A percentile compares a stretch with the other conserved stretches of the same genome.
phyloP scores from a whole-genome alignment of 1,140 invertebrate species.

The Ganaspis sp. region DNA sequence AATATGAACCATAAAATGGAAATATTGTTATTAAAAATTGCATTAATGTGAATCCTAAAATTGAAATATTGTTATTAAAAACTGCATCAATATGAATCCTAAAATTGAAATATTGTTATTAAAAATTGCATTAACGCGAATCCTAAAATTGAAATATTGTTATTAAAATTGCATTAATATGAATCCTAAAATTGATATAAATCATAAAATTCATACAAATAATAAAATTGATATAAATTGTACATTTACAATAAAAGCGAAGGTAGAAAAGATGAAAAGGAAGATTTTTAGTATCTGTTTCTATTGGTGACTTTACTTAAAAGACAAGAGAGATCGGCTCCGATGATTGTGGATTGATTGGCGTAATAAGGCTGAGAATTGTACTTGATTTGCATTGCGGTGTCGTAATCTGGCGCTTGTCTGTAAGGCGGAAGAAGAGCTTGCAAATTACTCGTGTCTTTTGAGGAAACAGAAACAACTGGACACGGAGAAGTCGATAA shows the following conservation, averaged over 20 bases:
- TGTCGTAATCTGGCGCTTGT: slow-evolving; percentile 95
- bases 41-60: too few species aligned
- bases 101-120: too few species aligned
- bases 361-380: slow-evolving; percentile 73
- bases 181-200: too few species aligned
- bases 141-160: too few species aligned
- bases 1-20: too few species aligned
- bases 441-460: slow-evolving; percentile 77
- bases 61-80: too few species aligned
- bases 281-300: slow-evolving; percentile 66
- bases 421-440: slow-evolving; percentile 92
- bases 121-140: too few species aligned
- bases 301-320: slow-evolving; percentile 68
- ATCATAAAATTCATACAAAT: too few species aligned
- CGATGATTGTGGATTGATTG: slow-evolving; percentile 73
- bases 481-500: slow-evolving; percentile 73
- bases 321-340: slow-evolving; percentile 70
- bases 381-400: slow-evolving; percentile 90
- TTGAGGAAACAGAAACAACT: slow-evolving; percentile 70
- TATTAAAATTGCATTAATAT: too few species aligned
- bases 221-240: not conserved
- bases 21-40: too few species aligned
- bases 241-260: not conserved
- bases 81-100: too few species aligned
- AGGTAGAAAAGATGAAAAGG: not conserved